phyloP scores from a whole-genome alignment of 2,113 vertebrate species.

The Macrotus californicus region DNA sequence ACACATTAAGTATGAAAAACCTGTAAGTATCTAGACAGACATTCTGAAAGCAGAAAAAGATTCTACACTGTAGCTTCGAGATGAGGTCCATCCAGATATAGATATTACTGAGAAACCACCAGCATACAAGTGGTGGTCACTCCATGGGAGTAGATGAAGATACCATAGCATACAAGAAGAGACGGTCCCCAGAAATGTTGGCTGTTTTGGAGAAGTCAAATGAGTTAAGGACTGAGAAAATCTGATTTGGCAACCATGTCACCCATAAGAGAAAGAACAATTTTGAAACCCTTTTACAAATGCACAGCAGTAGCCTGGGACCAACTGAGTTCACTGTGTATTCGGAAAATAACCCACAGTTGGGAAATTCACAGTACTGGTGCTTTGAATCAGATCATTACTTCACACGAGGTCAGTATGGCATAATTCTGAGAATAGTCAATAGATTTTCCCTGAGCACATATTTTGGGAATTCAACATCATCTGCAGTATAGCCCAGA shows the following conservation, averaged over 20 bases:
- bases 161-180: background rate
- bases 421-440: background rate
- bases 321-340: background rate
- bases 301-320: background rate
- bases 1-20: background rate
- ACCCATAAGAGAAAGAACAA: background rate
- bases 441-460: background rate
- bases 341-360: background rate
- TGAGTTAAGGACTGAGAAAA: slow-evolving; percentile 10
- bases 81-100: background rate
- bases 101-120: background rate
- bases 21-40: background rate
- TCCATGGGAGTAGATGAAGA: background rate
- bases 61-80: background rate
- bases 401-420: background rate
- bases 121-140: background rate
- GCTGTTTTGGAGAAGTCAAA: background rate
- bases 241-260: background rate
- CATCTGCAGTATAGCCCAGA: background rate
- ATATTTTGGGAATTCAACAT: background rate
- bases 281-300: slow-evolving; percentile 11
- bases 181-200: background rate
- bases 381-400: background rate
- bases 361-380: background rate
- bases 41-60: background rate